Conservation (phyloP, 2,888 invertebrate genomes). For the Ectemnius lituratus region DNA sequence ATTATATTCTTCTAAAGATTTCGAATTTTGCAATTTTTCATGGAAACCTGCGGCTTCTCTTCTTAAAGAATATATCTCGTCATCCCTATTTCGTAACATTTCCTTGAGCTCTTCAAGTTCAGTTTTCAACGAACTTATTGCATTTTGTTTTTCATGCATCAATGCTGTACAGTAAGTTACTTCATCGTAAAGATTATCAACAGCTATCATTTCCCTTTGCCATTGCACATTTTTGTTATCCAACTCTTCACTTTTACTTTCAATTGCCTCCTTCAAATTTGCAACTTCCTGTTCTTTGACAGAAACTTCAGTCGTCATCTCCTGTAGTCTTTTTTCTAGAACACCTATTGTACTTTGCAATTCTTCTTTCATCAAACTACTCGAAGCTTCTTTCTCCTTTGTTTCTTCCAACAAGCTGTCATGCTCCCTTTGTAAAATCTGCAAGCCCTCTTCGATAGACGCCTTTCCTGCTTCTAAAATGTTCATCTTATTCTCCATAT, state of each 20-base stretch:
- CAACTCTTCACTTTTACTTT: conserved; percentile 78
- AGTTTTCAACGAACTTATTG: conserved; percentile 67
- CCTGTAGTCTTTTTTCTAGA: conserved; percentile 74
- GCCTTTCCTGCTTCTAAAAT: conserved; percentile 76
- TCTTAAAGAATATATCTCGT: conserved; percentile 51
- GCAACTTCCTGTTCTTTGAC: conserved; percentile 64
- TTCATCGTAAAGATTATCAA: conserved; percentile 76
- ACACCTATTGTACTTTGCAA: conserved; percentile 77
- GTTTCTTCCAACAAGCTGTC: conserved; percentile 62
- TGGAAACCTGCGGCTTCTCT: conserved; percentile 60
- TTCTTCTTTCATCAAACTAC: conserved; percentile 74
- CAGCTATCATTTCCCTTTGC: conserved; percentile 63
- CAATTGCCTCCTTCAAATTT: conserved; percentile 77
- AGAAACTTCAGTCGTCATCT: conserved; percentile 43
- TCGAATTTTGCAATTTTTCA: conserved; percentile 75
- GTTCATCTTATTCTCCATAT: conserved; percentile 68
- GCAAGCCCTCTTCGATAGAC: conserved; percentile 79
- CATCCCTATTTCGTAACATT: conserved; percentile 49
- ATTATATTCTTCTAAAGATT: conserved; percentile 83
- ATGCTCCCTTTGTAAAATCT: conserved; percentile 78
- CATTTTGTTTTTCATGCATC: conserved; percentile 80
- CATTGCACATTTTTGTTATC: conserved; percentile 60
- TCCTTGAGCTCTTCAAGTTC: conserved; percentile 59
- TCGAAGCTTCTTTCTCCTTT: conserved; percentile 58
- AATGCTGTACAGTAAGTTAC: conserved; percentile 79